Base-by-base conservation (phyloP, 2,888 invertebrate species). In the Athalia cordata region DNA sequence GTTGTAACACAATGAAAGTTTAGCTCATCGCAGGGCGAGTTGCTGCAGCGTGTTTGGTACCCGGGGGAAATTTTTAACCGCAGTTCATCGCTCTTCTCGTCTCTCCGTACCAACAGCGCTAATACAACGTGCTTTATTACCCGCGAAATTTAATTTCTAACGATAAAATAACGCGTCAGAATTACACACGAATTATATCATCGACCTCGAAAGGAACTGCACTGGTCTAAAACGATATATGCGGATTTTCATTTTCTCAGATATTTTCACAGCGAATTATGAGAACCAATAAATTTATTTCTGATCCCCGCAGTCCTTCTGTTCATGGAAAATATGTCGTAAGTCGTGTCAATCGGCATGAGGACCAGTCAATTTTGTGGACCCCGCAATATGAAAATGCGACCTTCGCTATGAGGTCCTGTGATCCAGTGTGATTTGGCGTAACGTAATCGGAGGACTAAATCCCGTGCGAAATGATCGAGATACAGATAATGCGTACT, bases 391-490 rank as follows among this genome's bases (percentile, higher is more conserved):
- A 59, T 72, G 57, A 59, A 72, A 52, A 68, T 7, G 52, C 55
- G 55, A 43, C 29, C 52, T 59, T 59, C 0, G 29, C 49, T 49
- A 49, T 13, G 66, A 6, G 45, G n/a, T 9, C 50, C 62, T 62
- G 29, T 64, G 75, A 75, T 75, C 75, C 75, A 15, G 59, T 9
- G 64, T 49, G 61, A 75, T 75, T 50, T 9, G 62, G 62, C 50
- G 50, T 29, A 15, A 47, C 75, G 75, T 75, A 61, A 64, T 64
- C 75, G 50, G 7, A 50, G 49, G 75, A 50, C 75, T 89, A 89
- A 90, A 89, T 89, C 89, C 87, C 89, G 89, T 89, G 90, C 85
- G 89, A 90, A 90, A 86, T 87, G 89, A 89, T 90, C 87, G 84
- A 85, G 87, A 87, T 86, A 83, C 85, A 86, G 89, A 88, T 90